These are phyloP conservation scores for Epinephelus awoara DNA, from an alignment of 2,797 vertebrate species.

Conservation along the genomic window DNA sequence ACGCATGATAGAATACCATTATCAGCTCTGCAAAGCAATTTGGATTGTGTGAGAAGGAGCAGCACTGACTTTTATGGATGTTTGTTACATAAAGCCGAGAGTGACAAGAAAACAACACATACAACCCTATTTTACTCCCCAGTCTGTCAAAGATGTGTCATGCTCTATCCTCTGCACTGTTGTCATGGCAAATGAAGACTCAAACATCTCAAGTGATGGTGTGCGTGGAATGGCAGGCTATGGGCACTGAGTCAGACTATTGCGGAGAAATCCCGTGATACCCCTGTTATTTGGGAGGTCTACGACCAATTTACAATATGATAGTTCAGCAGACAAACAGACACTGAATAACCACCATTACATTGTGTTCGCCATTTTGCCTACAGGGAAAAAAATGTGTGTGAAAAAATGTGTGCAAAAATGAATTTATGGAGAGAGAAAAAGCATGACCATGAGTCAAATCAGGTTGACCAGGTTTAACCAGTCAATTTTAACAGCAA, in stretches of 20 bases:
- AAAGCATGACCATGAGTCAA: background rate
- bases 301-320: slow-evolving; percentile 61
- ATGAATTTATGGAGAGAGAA: background rate
- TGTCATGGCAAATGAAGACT: slow-evolving; percentile 81
- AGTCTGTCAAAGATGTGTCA: slow-evolving; percentile 76
- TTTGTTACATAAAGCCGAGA: slow-evolving; percentile 71
- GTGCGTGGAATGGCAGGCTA: slow-evolving; percentile 53
- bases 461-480: background rate
- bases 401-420: background rate
- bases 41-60: slow-evolving; percentile 45
- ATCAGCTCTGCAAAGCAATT: slow-evolving; percentile 62
- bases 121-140: slow-evolving; percentile 76
- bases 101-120: slow-evolving; percentile 75
- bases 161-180: slow-evolving; percentile 72
- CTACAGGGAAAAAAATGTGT: background rate
- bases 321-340: slow-evolving; percentile 31
- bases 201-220: slow-evolving; percentile 75
- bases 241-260: slow-evolving; percentile 57
- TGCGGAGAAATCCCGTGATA: slow-evolving; percentile 61
- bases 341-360: slow-evolving; percentile 28
- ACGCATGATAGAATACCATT: slow-evolving; percentile 55
- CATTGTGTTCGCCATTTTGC: slow-evolving; percentile 28
- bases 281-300: slow-evolving; percentile 62
- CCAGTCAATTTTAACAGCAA: background rate
- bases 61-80: slow-evolving; percentile 55